Evolutionary conservation across 2,113 vertebrate genomes (phyloP).

Genomic region (Electrona antarctica): DNA sequence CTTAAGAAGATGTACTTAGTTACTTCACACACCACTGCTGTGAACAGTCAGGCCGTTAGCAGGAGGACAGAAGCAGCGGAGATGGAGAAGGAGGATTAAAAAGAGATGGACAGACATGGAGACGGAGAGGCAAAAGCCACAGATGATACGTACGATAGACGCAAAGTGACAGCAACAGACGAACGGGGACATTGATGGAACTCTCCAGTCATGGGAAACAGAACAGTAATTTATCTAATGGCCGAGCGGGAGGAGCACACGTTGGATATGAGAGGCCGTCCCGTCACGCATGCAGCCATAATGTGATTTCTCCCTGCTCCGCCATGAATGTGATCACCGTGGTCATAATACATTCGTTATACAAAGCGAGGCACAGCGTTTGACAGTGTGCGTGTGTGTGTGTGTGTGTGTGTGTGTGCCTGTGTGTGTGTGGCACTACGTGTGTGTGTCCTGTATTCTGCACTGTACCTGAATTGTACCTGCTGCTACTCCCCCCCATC

Average conservation of each 20-base stretch:
- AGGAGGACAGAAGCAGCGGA: neutral
- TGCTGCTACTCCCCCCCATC: too few relatives aligned
- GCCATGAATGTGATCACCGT: neutral
- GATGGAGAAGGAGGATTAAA: neutral
- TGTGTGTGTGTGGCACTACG: too few relatives aligned
- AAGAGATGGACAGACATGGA: conserved; percentile 4
- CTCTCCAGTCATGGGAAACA: neutral
- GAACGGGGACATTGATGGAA: neutral
- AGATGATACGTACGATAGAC: neutral
- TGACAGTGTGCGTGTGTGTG: neutral
- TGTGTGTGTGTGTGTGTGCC: too few relatives aligned
- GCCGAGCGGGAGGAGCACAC: conserved; percentile 18
- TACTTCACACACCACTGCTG: too few relatives aligned
- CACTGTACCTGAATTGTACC: too few relatives aligned
- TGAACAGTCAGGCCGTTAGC: too few relatives aligned
- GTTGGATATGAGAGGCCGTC: neutral
- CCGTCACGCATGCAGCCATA: neutral
- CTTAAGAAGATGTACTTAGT: too few relatives aligned
- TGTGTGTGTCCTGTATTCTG: too few relatives aligned
- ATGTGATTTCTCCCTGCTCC: neutral
- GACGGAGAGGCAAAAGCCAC: neutral
- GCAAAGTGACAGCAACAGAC: neutral
- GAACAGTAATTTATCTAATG: conserved; percentile 8
- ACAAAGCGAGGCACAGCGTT: neutral
- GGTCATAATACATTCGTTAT: conserved; percentile 9